phyloP scores from a whole-genome alignment of 2,113 vertebrate species.

The Onychostruthus taczanowskii region DNA sequence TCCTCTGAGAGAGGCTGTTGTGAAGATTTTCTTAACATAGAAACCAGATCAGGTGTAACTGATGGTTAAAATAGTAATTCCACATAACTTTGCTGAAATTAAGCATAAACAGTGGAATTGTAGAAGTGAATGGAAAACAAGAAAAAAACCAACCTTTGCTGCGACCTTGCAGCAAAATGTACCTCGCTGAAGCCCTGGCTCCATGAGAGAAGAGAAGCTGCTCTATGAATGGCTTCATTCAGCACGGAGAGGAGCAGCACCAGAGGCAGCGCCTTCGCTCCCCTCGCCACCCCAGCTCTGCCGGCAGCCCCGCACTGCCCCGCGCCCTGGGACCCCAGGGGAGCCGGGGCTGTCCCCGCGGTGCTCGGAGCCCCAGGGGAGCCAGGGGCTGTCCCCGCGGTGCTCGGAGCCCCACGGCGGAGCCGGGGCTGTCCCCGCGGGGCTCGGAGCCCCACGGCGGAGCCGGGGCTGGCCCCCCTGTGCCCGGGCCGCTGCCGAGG shows the following conservation, averaged over 20 bases:
- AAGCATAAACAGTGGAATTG: background rate
- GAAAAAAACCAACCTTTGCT: background rate
- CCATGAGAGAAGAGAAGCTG: background rate
- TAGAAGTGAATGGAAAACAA: background rate
- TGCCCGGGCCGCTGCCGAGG: too few relatives aligned
- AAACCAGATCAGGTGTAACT: background rate
- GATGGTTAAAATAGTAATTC: background rate
- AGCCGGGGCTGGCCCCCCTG: fast-evolving
- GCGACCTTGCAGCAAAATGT: background rate
- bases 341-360: too few relatives aligned
- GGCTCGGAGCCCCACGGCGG: fast-evolving
- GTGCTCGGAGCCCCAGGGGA: too few relatives aligned
- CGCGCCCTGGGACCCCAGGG: fast-evolving
- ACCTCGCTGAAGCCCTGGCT: background rate
- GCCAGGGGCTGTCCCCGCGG: too few relatives aligned
- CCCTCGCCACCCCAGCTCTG: background rate
- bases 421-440: too few relatives aligned
- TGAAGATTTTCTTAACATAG: background rate
- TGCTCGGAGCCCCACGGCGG: too few relatives aligned
- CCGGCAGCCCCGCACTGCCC: background rate
- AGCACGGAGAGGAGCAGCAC: background rate
- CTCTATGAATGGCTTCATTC: background rate
- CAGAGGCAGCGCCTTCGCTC: fast-evolving
- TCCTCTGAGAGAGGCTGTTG: background rate
- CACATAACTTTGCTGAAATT: background rate